These are phyloP conservation scores for Balanococcus diminutus DNA, from an alignment of 2,888 invertebrate species.

Conservation along the genomic window DNA sequence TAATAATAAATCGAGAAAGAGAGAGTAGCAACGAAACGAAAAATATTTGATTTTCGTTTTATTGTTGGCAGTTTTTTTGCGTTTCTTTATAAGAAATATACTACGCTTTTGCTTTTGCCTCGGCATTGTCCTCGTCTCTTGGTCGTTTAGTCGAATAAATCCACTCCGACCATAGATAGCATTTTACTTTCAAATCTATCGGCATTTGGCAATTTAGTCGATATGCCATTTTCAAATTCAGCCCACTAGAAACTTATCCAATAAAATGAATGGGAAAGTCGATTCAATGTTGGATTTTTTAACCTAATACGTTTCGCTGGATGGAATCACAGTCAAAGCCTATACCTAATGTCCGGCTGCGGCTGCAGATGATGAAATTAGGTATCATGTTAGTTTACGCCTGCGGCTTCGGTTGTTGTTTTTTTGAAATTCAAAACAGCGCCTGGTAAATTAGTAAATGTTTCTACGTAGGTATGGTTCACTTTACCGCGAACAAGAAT, in stretches of 20 bases:
- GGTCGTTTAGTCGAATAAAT: conserved; percentile 12
- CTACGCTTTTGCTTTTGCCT: neutral
- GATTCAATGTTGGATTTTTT: too few relatives aligned
- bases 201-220: neutral
- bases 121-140: neutral
- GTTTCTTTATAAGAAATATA: neutral
- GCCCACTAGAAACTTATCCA: neutral
- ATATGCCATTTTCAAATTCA: neutral
- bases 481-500: neutral
- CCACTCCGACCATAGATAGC: neutral
- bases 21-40: conserved; percentile 27
- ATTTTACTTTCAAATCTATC: conserved; percentile 9
- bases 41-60: conserved; percentile 40
- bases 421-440: neutral
- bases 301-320: neutral
- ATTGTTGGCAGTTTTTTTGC: neutral
- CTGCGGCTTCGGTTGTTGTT: neutral
- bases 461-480: neutral
- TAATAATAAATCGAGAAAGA: too few relatives aligned
- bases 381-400: neutral
- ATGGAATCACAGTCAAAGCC: neutral
- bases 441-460: neutral
- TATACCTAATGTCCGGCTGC: neutral
- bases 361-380: too few relatives aligned
- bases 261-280: neutral